Evolutionary conservation across 2,113 vertebrate species (phyloP).

Genomic region (Pelecanoides urinatrix): DNA sequence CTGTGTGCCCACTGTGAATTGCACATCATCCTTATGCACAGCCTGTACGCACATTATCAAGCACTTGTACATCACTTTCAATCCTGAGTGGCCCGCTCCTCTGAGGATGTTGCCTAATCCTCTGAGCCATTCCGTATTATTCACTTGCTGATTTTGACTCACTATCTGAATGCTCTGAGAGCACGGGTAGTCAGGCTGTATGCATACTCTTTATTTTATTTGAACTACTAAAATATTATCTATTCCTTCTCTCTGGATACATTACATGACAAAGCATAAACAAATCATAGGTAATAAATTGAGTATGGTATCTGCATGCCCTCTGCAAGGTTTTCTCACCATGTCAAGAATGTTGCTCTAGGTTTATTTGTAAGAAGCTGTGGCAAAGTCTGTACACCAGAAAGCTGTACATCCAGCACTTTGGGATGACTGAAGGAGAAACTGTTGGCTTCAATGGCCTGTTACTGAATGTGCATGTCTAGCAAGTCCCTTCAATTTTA

Average conservation of each 20-base stretch:
- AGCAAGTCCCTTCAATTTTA: not conserved
- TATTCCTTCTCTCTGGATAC: not conserved
- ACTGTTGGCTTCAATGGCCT: not conserved
- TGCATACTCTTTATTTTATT: not conserved
- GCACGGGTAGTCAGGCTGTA: not conserved
- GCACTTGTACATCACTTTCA: not conserved
- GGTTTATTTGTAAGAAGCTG: not conserved
- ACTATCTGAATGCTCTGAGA: not conserved
- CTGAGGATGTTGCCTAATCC: not conserved
- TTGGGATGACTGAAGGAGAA: not conserved
- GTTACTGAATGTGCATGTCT: not conserved
- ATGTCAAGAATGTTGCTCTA: not conserved
- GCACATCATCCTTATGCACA: not conserved
- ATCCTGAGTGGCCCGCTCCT: not conserved
- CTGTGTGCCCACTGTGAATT: not conserved
- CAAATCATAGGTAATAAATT: not conserved
- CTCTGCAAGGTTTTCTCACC: not conserved
- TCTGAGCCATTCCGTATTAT: not conserved
- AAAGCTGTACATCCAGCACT: not conserved
- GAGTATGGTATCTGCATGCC: not conserved
- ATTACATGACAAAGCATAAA: not conserved
- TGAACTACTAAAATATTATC: not conserved
- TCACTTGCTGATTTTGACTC: not conserved
- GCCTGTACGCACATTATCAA: not conserved
- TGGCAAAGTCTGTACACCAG: not conserved